These are phyloP conservation scores for Epinephelus moara DNA, from an alignment of 2,113 vertebrate species.

Conservation along the genomic window DNA sequence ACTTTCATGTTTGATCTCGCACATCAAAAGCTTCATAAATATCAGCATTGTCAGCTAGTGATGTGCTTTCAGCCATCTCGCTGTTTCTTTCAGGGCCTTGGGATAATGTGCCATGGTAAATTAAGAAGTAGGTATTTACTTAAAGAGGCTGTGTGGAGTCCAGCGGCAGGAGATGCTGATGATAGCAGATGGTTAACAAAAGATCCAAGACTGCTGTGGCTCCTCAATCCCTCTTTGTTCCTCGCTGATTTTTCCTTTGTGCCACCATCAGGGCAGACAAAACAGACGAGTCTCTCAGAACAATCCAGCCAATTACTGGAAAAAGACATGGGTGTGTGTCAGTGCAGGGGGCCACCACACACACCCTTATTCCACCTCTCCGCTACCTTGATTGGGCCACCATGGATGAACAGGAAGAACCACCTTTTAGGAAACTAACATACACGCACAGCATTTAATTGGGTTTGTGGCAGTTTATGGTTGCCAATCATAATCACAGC, in stretches of 20 bases:
- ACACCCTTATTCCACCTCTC: conserved; percentile 21
- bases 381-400: conserved; percentile 47
- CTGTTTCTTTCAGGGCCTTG: no score
- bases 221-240: conserved; percentile 70
- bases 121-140: conserved; percentile 1
- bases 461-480: conserved; percentile 23
- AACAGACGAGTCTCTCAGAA: conserved; percentile 65
- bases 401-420: conserved; percentile 46
- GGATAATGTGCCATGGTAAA: conserved; percentile 1
- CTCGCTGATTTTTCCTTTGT: conserved; percentile 61
- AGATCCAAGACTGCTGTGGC: conserved; percentile 49
- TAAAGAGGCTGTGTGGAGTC: conserved; percentile 6
- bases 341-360: not conserved
- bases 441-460: conserved; percentile 33
- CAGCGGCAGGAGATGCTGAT: conserved; percentile 55
- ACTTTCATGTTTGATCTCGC: not conserved
- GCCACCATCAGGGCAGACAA: conserved; percentile 73
- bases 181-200: conserved; percentile 58
- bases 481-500: conserved; percentile 65
- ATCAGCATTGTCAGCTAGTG: not conserved
- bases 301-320: conserved; percentile 31
- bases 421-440: not conserved
- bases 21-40: not conserved
- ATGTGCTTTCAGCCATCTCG: not conserved
- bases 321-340: conserved; percentile 1